Evolutionary conservation across 2,888 invertebrate species (phyloP).

Genomic region (Oeneis ivallda): DNA sequence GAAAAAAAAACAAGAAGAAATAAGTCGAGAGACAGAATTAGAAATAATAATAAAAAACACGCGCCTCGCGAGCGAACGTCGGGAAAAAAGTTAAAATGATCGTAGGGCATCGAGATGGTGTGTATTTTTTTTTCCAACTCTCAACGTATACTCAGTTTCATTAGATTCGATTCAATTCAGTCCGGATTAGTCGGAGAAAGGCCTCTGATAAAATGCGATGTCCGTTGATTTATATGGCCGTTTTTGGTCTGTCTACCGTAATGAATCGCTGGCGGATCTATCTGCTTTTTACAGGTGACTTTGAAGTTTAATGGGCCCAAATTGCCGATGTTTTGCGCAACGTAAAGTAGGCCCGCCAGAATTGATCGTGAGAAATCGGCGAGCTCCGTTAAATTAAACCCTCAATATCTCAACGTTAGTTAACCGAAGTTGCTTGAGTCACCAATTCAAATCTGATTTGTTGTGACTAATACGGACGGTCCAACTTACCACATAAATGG

Average conservation of each 20-base stretch:
- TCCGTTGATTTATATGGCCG: slow-evolving; percentile 76
- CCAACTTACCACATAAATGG: not conserved
- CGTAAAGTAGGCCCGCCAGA: slow-evolving; percentile 30
- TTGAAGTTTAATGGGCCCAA: slow-evolving; percentile 38
- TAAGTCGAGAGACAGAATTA: slow-evolving; percentile 74
- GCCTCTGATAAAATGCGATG: slow-evolving; percentile 73
- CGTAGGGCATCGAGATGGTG: slow-evolving; percentile 72
- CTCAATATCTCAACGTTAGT: slow-evolving; percentile 17
- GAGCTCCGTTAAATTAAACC: slow-evolving; percentile 24
- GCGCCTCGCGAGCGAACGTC: slow-evolving; percentile 67
- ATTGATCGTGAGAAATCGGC: slow-evolving; percentile 39
- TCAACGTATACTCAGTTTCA: slow-evolving; percentile 70
- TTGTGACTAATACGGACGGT: not conserved
- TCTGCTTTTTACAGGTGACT: slow-evolving; percentile 49
- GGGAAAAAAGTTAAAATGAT: slow-evolving; percentile 79
- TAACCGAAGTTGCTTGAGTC: not conserved
- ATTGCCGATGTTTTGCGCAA: slow-evolving; percentile 39
- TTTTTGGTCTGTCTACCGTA: slow-evolving; percentile 63
- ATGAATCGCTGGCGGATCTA: slow-evolving; percentile 69
- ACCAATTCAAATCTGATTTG: not conserved
- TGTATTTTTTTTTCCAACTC: slow-evolving; percentile 63
- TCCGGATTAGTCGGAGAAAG: slow-evolving; percentile 76
- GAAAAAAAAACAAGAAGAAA: slow-evolving; percentile 47
- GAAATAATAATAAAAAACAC: slow-evolving; percentile 70
- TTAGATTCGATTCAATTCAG: slow-evolving; percentile 79